Conservation (phyloP, 2,113 vertebrate species). For the Cinclus mexicanus region DNA sequence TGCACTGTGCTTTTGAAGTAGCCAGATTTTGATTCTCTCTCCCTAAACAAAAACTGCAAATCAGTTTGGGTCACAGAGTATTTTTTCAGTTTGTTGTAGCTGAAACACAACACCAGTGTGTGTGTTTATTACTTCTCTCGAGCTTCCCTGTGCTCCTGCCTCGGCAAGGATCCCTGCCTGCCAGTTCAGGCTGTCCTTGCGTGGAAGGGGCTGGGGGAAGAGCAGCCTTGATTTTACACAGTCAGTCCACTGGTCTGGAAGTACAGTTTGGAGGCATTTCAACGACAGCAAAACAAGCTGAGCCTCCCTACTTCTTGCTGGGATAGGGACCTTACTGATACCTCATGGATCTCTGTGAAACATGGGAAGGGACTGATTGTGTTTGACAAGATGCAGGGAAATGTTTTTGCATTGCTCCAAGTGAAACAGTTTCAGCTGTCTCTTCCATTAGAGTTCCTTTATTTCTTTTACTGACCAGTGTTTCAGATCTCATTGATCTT, state of each 20-base stretch:
- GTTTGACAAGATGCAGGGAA: slow-evolving; percentile 6
- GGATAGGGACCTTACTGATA: not conserved
- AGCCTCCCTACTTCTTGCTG: not conserved
- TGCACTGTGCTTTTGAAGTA: not conserved
- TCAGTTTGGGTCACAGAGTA: not conserved
- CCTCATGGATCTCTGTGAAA: not conserved
- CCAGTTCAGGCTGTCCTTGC: not conserved
- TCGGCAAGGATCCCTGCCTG: not conserved
- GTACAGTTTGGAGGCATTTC: not conserved
- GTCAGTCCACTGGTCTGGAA: not conserved
- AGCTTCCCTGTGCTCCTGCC: not conserved
- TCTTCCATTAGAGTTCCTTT: not conserved
- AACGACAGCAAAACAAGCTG: not conserved
- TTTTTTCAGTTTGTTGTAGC: not conserved
- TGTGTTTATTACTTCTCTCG: not conserved
- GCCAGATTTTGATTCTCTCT: not conserved
- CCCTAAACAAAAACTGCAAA: not conserved
- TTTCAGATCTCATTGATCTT: not conserved
- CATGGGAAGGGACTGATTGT: not conserved
- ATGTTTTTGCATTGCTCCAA: slow-evolving; percentile 7
- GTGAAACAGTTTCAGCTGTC: not conserved
- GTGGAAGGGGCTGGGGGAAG: not conserved
- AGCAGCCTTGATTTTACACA: not conserved
- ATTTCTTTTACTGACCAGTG: not conserved
- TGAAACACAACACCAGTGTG: not conserved